Evolutionary conservation across 2,113 vertebrate species (phyloP).

Genomic region (Thunnus maccoyii): DNA sequence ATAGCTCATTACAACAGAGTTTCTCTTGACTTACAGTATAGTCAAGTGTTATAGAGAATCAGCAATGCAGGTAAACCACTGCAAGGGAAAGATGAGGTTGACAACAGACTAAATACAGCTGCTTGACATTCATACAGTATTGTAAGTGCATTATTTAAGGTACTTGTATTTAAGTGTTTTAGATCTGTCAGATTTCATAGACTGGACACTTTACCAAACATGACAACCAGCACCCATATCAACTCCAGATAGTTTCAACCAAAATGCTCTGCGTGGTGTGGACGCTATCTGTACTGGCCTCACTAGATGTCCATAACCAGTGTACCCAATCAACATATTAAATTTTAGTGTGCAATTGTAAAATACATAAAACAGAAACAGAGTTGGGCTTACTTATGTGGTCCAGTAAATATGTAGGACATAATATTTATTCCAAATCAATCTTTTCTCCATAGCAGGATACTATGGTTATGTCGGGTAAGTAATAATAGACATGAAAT

Average conservation of each 20-base stretch:
- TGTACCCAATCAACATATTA: too few relatives aligned
- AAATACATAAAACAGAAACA: not conserved
- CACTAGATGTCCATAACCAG: not conserved
- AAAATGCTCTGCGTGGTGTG: not conserved
- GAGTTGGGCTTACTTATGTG: not conserved
- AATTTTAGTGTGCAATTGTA: too few relatives aligned
- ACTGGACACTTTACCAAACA: too few relatives aligned
- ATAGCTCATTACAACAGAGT: conserved; percentile 11
- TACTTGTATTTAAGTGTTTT: not conserved
- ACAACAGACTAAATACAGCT: not conserved
- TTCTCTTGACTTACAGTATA: not conserved
- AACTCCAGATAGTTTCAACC: not conserved
- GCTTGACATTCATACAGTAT: too few relatives aligned
- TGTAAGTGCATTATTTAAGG: not conserved
- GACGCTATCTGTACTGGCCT: not conserved
- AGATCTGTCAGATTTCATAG: too few relatives aligned
- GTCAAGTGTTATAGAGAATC: not conserved
- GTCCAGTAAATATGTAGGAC: not conserved
- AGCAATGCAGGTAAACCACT: not conserved
- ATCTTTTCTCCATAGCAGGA: not conserved
- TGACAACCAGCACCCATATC: not conserved
- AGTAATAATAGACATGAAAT: not conserved
- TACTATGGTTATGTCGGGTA: not conserved
- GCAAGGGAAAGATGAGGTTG: not conserved
- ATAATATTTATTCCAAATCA: not conserved